Base-by-base conservation (phyloP, 2,888 invertebrate species). In the Acrobasis consociella region DNA sequence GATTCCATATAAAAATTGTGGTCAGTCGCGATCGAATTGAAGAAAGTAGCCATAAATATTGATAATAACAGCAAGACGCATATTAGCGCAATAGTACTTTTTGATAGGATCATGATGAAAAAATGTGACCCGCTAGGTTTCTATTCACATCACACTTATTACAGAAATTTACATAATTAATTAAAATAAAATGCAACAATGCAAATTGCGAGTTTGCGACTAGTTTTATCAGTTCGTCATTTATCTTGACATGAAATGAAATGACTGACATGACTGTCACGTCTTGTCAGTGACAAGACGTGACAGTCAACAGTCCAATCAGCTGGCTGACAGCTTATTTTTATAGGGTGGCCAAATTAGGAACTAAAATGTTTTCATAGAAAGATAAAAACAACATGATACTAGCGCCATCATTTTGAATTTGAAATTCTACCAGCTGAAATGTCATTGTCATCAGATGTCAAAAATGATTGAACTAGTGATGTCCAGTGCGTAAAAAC, bases 1-100 rank as follows among this genome's bases (percentile, higher is more conserved):
- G 84, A 80, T 69, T 87, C 86, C 60, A 74, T 72, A 67, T 86
- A 85, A 75, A 87, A 87, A 73, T 86, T 89, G 68, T 91, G 87
- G 74, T 95, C 94, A 56, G 95, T 94, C 69, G 94, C 94, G 69
- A 96, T 94, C 69, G 94, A 87, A 85, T 94, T 95, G 59, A 95
- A 91, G 67, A 96, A 93, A 89, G 95, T 95, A 31, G 95, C 95
- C 75, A 96, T 93, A 74, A 95, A 93, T 75, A 96, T 93, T 61
- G 96, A 95, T 58, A 95, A 83, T 72, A 95, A 85, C 71, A 96
- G 84, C 76, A 95, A 93, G 65, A 94, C 90, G 77, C 94, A 89
- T 65, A 96, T 80, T 64, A 95, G 78, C 66, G 94, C 87, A 67
- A 95, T 78, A 13, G 95, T 93, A 65, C 93, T 91, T 86, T 94